Conservation (phyloP, 2,888 invertebrate species). For the Geophilus truncorum region DNA sequence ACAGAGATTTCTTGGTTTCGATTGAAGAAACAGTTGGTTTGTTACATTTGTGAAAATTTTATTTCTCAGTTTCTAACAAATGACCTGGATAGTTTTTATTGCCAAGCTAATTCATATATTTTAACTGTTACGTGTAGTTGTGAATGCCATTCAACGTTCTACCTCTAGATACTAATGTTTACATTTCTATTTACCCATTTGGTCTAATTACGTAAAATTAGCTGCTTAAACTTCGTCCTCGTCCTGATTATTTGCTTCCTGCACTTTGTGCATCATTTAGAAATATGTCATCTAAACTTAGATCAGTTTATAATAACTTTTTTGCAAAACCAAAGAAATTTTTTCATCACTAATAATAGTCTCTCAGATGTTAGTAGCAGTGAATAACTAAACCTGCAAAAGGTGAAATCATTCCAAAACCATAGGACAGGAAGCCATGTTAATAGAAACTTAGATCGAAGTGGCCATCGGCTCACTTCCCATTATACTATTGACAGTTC, state of each 20-base stretch:
- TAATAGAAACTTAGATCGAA: not conserved
- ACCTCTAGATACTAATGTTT: not conserved
- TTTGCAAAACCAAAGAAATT: slow-evolving; percentile 9
- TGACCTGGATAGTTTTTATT: not conserved
- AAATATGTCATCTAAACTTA: not conserved
- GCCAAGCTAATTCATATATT: not conserved
- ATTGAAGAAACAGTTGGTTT: not conserved
- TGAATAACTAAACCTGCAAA: not conserved
- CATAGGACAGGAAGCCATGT: not conserved
- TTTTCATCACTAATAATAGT: not conserved
- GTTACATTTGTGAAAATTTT: not conserved
- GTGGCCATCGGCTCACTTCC: not conserved
- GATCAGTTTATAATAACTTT: too few species aligned
- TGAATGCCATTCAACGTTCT: not conserved
- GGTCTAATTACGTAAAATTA: not conserved
- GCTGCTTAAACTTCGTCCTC: not conserved
- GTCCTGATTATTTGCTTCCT: not conserved
- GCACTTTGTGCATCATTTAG: not conserved
- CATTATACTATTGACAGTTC: not conserved
- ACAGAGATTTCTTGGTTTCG: not conserved
- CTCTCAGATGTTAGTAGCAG: too few species aligned
- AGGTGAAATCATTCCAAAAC: not conserved
- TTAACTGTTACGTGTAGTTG: not conserved
- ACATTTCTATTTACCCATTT: slow-evolving; percentile 2
- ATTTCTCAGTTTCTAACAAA: not conserved